Conservation (phyloP, 2,888 invertebrate species). For the Sclerodermus sp. region DNA sequence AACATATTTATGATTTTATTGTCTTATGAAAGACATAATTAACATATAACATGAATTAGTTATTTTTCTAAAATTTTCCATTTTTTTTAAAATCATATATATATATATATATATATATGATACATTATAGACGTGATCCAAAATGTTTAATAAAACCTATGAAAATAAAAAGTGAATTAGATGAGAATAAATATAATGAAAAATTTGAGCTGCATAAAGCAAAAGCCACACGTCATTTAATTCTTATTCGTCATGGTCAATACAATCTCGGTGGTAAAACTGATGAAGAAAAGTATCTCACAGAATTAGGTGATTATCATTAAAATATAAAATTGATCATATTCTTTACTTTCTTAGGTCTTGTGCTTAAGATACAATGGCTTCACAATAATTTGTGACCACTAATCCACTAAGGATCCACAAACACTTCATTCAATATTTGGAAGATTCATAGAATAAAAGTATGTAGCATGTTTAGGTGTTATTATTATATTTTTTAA, state of each 20-base stretch:
- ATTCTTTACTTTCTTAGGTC: slow-evolving; percentile 1
- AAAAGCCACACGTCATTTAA: slow-evolving; percentile 75
- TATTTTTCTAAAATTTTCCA: no score
- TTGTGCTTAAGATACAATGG: background rate
- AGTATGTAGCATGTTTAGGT: no score
- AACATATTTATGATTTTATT: no score
- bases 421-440: no score
- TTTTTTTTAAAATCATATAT: no score
- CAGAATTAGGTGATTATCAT: slow-evolving; percentile 69
- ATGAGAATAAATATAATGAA: slow-evolving; percentile 71
- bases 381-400: slow-evolving; percentile 12
- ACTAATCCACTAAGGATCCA: no score
- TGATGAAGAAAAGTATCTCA: slow-evolving; percentile 76
- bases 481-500: no score
- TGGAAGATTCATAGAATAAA: no score
- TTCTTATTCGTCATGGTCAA: slow-evolving; percentile 94
- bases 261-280: slow-evolving; percentile 75
- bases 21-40: no score
- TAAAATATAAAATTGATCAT: background rate
- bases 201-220: slow-evolving; percentile 66
- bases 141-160: slow-evolving; percentile 69
- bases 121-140: slow-evolving; percentile 69
- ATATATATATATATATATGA: no score
- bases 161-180: slow-evolving; percentile 57
- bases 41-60: no score